A percentile compares a stretch with the other conserved stretches of the same genome.
phyloP scores from a whole-genome alignment of 1,140 invertebrate species.

The Drosophila varians region DNA sequence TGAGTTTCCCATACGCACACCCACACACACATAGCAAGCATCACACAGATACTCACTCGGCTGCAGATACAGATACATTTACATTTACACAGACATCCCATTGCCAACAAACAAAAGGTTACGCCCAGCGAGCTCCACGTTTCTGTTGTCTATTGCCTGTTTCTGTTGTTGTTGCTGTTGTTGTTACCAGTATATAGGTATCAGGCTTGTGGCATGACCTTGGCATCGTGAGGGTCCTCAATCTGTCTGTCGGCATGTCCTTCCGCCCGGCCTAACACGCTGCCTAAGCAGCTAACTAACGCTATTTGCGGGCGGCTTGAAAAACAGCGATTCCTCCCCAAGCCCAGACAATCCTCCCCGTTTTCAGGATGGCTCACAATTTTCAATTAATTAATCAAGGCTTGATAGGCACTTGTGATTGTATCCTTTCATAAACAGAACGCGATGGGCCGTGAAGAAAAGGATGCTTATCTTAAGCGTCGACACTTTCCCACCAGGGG shows the following conservation, averaged over 20 bases:
- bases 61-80: constrained; percentile 10
- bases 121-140: constrained; percentile 62
- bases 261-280: constrained; percentile 29
- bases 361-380: constrained; percentile 11
- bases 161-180: constrained; percentile 23
- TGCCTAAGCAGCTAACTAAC: constrained; percentile 44
- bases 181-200: constrained; percentile 4
- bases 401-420: constrained; percentile 18
- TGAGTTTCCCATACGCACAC: constrained; percentile 59
- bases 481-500: background rate
- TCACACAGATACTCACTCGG: constrained; percentile 8
- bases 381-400: constrained; percentile 28
- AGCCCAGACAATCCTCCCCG: background rate
- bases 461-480: background rate
- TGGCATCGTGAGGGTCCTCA: constrained; percentile 52
- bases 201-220: constrained; percentile 44
- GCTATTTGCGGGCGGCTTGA: constrained; percentile 26
- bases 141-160: constrained; percentile 22
- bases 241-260: constrained; percentile 54
- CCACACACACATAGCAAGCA: constrained; percentile 7
- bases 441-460: background rate
- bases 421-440: constrained; percentile 8
- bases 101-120: constrained; percentile 65
- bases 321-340: constrained; percentile 7
- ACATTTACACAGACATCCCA: constrained; percentile 4